phyloP scores from a whole-genome alignment of 2,797 vertebrate species.

The Sebastes melanostomus region DNA sequence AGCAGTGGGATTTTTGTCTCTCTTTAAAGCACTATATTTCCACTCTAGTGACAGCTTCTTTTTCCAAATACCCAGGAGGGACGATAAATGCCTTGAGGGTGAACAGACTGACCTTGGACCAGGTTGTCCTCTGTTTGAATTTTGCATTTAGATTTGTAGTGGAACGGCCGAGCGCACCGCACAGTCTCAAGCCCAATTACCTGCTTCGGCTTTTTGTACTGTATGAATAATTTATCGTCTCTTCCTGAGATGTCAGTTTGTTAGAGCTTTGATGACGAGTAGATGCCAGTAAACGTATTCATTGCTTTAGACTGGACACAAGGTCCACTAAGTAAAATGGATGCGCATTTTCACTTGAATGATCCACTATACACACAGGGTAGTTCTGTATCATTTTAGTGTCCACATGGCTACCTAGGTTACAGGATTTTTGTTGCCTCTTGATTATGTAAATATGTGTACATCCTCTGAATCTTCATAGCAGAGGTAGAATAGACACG shows the following conservation, averaged over 20 bases:
- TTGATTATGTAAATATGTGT: constrained; percentile 37
- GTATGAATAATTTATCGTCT: constrained; percentile 65
- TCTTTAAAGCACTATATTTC: constrained; percentile 43
- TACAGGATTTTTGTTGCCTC: not conserved
- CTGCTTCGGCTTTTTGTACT: constrained; percentile 47
- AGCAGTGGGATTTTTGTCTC: not conserved
- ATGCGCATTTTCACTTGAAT: constrained; percentile 22
- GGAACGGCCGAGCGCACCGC: constrained; percentile 23
- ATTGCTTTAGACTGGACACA: constrained; percentile 11
- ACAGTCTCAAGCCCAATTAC: constrained; percentile 43
- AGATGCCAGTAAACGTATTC: constrained; percentile 28
- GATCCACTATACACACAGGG: not conserved
- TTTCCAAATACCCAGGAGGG: constrained; percentile 42
- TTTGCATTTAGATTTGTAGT: constrained; percentile 54
- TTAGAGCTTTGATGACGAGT: constrained; percentile 13
- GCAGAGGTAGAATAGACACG: not conserved
- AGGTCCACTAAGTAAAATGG: not conserved
- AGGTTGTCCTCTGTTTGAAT: constrained; percentile 38
- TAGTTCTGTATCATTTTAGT: constrained; percentile 8
- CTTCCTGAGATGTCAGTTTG: constrained; percentile 29
- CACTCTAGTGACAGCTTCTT: constrained; percentile 41
- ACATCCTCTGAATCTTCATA: not conserved
- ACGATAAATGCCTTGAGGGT: constrained; percentile 31
- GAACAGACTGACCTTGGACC: constrained; percentile 55
- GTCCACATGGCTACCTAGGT: not conserved